A percentile compares a stretch with the other conserved stretches of the same genome.
Conservation (phyloP, 1,140 invertebrate species). For the Polypedilum pembai region DNA sequence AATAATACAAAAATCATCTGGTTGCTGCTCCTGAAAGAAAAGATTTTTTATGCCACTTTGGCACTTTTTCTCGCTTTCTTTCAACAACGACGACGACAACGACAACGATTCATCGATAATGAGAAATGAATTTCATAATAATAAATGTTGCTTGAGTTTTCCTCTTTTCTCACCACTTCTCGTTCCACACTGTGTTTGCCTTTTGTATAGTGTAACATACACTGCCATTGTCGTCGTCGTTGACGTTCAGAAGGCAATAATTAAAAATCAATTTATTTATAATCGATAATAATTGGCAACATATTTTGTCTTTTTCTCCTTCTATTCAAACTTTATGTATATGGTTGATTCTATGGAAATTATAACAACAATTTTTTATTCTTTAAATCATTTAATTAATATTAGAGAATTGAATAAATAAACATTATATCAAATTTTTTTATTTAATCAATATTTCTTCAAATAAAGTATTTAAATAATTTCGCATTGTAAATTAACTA, state of each 20-base stretch:
- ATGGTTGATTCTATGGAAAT: not conserved
- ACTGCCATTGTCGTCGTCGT: constrained; percentile 4
- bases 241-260: constrained; percentile 14
- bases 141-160: not conserved
- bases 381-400: too few species aligned
- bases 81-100: not conserved
- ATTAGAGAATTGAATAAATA: too few species aligned
- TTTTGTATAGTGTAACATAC: not conserved
- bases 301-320: not conserved
- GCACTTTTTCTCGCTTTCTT: constrained; percentile 40
- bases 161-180: not conserved
- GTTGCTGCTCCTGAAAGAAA: constrained; percentile 24
- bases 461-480: too few species aligned
- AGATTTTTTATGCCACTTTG: constrained; percentile 34
- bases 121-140: constrained; percentile 1
- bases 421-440: too few species aligned
- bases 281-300: constrained; percentile 28
- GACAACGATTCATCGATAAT: not conserved
- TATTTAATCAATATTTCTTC: too few species aligned
- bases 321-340: not conserved
- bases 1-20: constrained; percentile 41
- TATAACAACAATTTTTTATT: not conserved
- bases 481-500: too few species aligned
- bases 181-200: not conserved
- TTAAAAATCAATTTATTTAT: constrained; percentile 27